Base-by-base conservation (phyloP, 2,113 vertebrate genomes). In the Brienomyrus brachyistius region DNA sequence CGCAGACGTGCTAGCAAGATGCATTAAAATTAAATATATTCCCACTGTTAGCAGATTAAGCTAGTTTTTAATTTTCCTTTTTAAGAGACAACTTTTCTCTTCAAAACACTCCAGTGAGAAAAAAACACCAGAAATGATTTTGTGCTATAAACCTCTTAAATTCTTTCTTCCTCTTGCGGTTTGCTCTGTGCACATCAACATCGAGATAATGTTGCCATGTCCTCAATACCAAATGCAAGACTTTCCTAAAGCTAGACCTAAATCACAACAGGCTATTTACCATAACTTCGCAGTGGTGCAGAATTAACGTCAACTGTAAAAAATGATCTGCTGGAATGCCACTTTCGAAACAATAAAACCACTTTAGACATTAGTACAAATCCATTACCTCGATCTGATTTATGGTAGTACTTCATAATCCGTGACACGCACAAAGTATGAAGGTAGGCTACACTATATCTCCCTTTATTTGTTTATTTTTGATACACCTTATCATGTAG, bases 361-460 rank as follows among this genome's bases (percentile, higher is more conserved):
- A 80, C 35, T 80, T 80, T 80, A 40, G 74, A 80, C 74, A 80
- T 80, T 43, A 80, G 74, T 80, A 80, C 74, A 80, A 80, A 80
- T 80, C 35, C 74, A 80, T 80, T 80, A 80, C 74, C 15, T 40
- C 5, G 7, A 80, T 43, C 35, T 80, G 74, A 80, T 80, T 80
- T 80, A 80, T 80, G 74, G 74, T 43, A 80, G 35, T 15, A 80
- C 74, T 80, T 43, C 8, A 80, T 80, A 43, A 80, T 80, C 5
- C 35, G 35, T 40, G 35, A 80, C 74, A 40, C 74, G 3, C 31
- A 80, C 74, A 80, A 80, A 80, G 74, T 43, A 15, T 43, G 35
- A 40, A 80, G 74, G 74, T 80, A 8, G 35, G 74, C 0, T 17
- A 17, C 35, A 80, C 74, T 80, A 80, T 43, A 80, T 80, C 74